These are phyloP conservation scores for Cyanoramphus novaezelandiae DNA, from an alignment of 2,113 vertebrate species.

Conservation along the genomic window DNA sequence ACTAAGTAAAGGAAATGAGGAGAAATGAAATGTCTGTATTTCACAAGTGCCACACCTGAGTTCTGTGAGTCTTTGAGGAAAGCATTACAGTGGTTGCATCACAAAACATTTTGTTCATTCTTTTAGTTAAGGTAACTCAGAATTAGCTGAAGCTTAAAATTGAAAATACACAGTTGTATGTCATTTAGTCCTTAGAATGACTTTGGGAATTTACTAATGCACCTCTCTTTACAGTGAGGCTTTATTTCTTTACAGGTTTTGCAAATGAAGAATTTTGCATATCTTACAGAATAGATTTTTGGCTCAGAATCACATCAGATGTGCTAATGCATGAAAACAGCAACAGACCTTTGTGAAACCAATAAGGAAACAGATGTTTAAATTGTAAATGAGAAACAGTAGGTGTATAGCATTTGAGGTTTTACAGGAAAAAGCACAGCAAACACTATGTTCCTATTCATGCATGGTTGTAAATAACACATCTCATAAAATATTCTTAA, in stretches of 20 bases:
- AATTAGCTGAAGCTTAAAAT: not conserved
- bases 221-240: not conserved
- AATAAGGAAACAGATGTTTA: constrained; percentile 1
- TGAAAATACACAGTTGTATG: not conserved
- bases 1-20: not conserved
- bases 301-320: not conserved
- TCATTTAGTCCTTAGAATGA: not conserved
- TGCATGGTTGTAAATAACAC: not conserved
- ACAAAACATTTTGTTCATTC: not conserved
- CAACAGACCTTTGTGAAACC: not conserved
- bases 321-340: not conserved
- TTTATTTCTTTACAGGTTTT: not conserved
- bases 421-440: not conserved
- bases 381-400: not conserved
- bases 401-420: not conserved
- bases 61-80: not conserved
- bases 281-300: not conserved
- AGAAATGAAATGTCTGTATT: not conserved
- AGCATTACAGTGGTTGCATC: not conserved
- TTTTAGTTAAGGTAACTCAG: not conserved
- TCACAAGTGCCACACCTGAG: not conserved
- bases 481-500: not conserved
- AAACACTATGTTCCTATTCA: not conserved
- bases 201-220: not conserved
- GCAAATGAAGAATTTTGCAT: not conserved